phyloP scores from a whole-genome alignment of 2,113 vertebrate species.

The Cyprinodon tularosa region DNA sequence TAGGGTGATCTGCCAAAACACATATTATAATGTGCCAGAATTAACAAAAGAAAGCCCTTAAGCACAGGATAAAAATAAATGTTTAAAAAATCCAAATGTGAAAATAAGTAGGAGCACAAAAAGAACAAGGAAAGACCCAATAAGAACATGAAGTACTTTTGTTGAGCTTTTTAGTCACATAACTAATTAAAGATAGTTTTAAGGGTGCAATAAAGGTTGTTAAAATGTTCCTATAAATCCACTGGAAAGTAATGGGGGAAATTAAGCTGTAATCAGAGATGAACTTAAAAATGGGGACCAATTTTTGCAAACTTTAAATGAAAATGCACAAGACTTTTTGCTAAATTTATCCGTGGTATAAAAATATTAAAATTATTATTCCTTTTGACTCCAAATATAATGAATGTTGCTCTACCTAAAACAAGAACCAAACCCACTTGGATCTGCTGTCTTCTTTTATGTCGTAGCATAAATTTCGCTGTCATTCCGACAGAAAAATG shows the following conservation, averaged over 20 bases:
- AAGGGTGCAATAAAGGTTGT: not conserved
- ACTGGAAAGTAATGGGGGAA: not conserved
- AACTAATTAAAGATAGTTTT: not conserved
- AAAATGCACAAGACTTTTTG: not conserved
- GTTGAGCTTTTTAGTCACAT: not conserved
- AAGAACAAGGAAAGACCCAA: not conserved
- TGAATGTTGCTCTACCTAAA: not conserved
- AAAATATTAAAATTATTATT: not conserved
- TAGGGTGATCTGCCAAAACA: not conserved
- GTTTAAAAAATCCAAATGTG: not conserved
- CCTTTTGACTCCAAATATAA: slow-evolving; percentile 17
- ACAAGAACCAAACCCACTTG: slow-evolving; percentile 19
- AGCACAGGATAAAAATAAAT: not conserved
- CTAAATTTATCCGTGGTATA: not conserved
- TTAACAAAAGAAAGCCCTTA: not conserved
- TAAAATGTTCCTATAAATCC: not conserved
- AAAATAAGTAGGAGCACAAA: not conserved
- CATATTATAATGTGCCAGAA: not conserved
- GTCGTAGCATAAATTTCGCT: slow-evolving; percentile 30
- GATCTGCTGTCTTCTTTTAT: slow-evolving; percentile 39
- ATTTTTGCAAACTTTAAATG: not conserved
- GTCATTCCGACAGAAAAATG: slow-evolving; percentile 47
- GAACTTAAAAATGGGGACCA: not conserved
- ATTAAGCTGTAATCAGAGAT: not conserved
- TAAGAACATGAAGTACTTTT: not conserved